A percentile compares a stretch with the other conserved stretches of the same genome.
Evolutionary conservation across 2,797 vertebrate species (phyloP).

Genomic region (Odontamblyopus rebecca): DNA sequence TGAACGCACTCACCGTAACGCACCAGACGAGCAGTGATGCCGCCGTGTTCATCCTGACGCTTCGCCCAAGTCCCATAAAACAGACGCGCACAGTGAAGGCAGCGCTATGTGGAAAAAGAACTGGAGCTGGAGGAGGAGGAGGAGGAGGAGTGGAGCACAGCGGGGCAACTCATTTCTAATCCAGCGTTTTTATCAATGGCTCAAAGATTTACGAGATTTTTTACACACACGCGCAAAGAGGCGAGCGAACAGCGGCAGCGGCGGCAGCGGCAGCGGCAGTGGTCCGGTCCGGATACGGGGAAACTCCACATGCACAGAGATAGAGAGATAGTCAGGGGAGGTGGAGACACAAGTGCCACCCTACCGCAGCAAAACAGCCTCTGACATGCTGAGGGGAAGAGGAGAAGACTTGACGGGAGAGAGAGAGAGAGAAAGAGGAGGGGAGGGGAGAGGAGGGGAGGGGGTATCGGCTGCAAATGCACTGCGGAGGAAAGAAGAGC

Average conservation of each 20-base stretch:
- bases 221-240: neutral
- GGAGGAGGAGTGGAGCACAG: constrained; percentile 50
- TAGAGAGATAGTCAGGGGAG: neutral
- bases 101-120: constrained; percentile 40
- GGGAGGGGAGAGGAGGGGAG: constrained; percentile 23
- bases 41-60: constrained; percentile 69
- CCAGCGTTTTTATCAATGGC: constrained; percentile 53
- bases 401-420: neutral
- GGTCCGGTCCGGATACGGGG: constrained; percentile 17
- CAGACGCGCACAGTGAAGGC: constrained; percentile 32
- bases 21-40: constrained; percentile 63
- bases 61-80: constrained; percentile 48
- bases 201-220: neutral
- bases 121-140: constrained; percentile 32
- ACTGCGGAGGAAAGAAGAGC: constrained; percentile 70
- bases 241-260: too few relatives aligned
- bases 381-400: constrained; percentile 3
- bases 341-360: neutral
- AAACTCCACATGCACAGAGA: constrained; percentile 38
- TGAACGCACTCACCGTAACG: constrained; percentile 71
- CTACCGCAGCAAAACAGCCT: constrained; percentile 3
- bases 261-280: constrained; percentile 13
- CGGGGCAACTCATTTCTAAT: constrained; percentile 66
- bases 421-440: neutral
- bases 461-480: constrained; percentile 69